Percentiles rank a stretch among this genome's conserved stretches.
Conservation (phyloP, 2,113 vertebrate genomes). For the Pipa parva region DNA sequence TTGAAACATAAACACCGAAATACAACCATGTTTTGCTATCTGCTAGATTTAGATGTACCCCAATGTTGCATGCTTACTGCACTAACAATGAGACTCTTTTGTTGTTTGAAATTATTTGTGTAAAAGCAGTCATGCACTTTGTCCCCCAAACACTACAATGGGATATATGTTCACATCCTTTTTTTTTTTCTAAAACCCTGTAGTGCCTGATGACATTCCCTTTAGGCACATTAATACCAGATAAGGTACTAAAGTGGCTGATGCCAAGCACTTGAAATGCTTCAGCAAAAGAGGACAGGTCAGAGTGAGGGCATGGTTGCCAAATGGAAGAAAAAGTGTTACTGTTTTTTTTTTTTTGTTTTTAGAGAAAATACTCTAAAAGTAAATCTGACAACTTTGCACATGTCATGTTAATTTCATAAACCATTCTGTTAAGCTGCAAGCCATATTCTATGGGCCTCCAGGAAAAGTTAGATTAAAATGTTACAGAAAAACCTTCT, state of each 20-base stretch:
- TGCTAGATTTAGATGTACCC: conserved; percentile 80
- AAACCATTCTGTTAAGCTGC: conserved; percentile 48
- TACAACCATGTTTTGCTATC: conserved; percentile 88
- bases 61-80: conserved; percentile 93
- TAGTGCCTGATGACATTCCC: conserved; percentile 4
- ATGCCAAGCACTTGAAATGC: conserved; percentile 60
- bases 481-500: conserved; percentile 15
- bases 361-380: conserved; percentile 37
- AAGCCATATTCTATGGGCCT: conserved; percentile 58
- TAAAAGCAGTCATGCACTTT: conserved; percentile 95
- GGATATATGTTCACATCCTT: conserved; percentile 91
- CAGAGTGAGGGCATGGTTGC: conserved; percentile 67
- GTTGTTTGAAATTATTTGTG: conserved; percentile 78
- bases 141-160: conserved; percentile 79
- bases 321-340: conserved; percentile 67
- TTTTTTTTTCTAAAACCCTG: conserved; percentile 59
- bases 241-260: conserved; percentile 17
- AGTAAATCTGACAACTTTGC: conserved; percentile 74
- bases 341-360: conserved; percentile 66
- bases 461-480: conserved; percentile 34
- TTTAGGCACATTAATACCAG: conserved; percentile 9
- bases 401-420: conserved; percentile 52
- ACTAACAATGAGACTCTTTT: conserved; percentile 62
- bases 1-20: conserved; percentile 59
- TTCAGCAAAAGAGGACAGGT: conserved; percentile 68